Base-by-base conservation (phyloP, 2,113 vertebrate genomes). In the Lagopus muta region DNA sequence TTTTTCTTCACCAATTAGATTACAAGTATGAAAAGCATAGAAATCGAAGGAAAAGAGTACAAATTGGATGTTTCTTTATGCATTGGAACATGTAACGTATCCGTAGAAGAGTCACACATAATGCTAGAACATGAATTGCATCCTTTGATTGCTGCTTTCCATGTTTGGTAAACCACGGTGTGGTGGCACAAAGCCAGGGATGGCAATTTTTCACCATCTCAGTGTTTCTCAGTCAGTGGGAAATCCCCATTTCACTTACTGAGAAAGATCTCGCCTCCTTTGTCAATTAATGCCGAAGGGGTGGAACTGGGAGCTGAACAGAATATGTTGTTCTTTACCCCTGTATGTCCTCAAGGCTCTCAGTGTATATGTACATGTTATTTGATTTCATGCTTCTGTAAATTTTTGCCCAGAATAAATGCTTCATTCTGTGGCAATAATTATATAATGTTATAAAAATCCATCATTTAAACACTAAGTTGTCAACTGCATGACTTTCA, bases 171-270 rank as follows among this genome's bases (percentile, higher is more conserved):
- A 83, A 24, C 57, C 57, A 16, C 0, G 0, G 27, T 42, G 55
- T 43, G 54, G 18, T 96, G 95, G 80, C 88, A 0, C 25, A 22
- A 34, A 27, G 82, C 76, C 88, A 94, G 60, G 67, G 36, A 36
- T 34, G 58, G 47, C 43, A 40, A 27, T 19, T 90, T 72, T 58
- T 88, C 61, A 94, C 65, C 82, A 84, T 52, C 65, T 90, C 18
- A 8, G 19, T 86, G 48, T 92, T 94, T 90, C 90, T 81, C 71
- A 72, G 65, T 78, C 40, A 36, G 66, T 14, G 89, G 88, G 76
- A 90, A 95, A 84, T 94, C 82, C 76, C 61, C 62, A 69, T 57
- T 77, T 88, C 16, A 74, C 43, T 55, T 86, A 36, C 45, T 45
- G 11, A 38, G 79, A 66, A 83, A 92, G 65, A 47, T 76, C 61